Evolutionary conservation across 1,140 invertebrate species (phyloP).

Genomic region (Chrysopa pallens): DNA sequence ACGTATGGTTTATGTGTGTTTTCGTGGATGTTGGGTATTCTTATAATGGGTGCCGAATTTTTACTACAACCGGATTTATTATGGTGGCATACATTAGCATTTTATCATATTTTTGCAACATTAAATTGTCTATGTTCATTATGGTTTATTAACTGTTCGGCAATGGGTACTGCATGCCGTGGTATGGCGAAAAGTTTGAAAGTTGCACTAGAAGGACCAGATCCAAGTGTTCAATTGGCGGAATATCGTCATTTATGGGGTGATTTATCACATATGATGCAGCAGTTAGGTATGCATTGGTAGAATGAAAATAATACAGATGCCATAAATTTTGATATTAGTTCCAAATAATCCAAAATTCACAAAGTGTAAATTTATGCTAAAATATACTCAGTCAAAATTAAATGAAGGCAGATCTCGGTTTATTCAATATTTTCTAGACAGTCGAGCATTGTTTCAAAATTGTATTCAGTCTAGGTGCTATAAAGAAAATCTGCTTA

Average conservation of each 20-base stretch:
- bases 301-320: too few relatives aligned
- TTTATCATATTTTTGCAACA: slow-evolving; percentile 50
- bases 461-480: too few relatives aligned
- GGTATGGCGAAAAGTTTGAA: slow-evolving; percentile 37
- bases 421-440: too few relatives aligned
- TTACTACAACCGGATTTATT: slow-evolving; percentile 46
- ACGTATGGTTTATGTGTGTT: slow-evolving; percentile 39
- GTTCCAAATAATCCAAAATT: too few relatives aligned
- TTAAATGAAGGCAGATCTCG: too few relatives aligned
- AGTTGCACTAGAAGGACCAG: slow-evolving; percentile 31
- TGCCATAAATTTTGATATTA: too few relatives aligned
- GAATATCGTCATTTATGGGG: slow-evolving; percentile 44
- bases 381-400: too few relatives aligned
- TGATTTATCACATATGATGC: slow-evolving; percentile 51
- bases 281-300: slow-evolving; percentile 41
- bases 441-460: too few relatives aligned
- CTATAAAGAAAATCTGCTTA: too few relatives aligned
- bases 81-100: slow-evolving; percentile 45
- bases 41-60: slow-evolving; percentile 40
- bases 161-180: slow-evolving; percentile 33
- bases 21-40: slow-evolving; percentile 38
- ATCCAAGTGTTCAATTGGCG: slow-evolving; percentile 36
- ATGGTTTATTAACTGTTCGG: slow-evolving; percentile 46
- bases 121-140: slow-evolving; percentile 43
- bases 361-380: too few relatives aligned